phyloP scores from a whole-genome alignment of 2,113 vertebrate species.

The Chinchilla lanigera region DNA sequence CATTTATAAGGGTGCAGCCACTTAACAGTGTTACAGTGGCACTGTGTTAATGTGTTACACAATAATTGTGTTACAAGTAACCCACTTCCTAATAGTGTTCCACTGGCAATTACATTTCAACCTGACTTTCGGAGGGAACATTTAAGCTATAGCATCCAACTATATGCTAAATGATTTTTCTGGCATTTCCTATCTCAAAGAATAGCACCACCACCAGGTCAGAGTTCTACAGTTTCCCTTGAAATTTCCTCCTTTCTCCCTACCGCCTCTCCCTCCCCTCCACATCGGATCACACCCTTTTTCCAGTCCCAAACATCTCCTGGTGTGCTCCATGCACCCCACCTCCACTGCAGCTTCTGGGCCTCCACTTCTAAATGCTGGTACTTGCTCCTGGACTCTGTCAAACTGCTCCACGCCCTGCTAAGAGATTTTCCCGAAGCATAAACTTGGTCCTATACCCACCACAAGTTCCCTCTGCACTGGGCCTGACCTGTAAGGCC shows the following conservation, averaged over 20 bases:
- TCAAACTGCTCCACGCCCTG: background rate
- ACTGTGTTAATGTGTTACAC: background rate
- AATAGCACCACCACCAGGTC: background rate
- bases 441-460: background rate
- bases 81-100: background rate
- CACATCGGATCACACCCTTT: background rate
- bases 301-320: background rate
- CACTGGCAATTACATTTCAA: background rate
- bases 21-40: background rate
- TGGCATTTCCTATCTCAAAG: background rate
- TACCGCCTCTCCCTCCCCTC: background rate
- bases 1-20: background rate
- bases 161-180: background rate
- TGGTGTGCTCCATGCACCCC: rapidly evolving
- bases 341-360: background rate
- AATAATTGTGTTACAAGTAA: background rate
- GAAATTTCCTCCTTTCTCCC: background rate
- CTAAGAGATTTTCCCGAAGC: background rate
- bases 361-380: background rate
- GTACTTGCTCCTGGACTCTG: background rate
- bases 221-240: background rate
- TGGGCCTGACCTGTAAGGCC: background rate
- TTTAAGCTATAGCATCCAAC: background rate
- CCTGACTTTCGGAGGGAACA: background rate
- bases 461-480: background rate